phyloP scores from a whole-genome alignment of 2,888 invertebrate species.

The Eupithecia abbreviata region DNA sequence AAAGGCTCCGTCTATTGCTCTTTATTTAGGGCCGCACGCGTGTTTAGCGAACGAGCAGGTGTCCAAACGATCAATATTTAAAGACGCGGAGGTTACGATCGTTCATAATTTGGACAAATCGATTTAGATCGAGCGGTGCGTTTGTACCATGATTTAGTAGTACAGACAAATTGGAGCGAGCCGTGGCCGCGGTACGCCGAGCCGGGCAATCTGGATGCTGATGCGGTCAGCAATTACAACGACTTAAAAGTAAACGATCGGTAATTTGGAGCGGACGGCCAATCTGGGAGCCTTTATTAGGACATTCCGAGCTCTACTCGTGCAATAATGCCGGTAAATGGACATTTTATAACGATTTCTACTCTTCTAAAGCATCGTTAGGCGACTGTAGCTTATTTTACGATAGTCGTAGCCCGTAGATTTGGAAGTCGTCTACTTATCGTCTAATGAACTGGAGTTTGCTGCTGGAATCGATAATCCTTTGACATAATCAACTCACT shows the following conservation, averaged over 20 bases:
- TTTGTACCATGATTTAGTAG: constrained; percentile 81
- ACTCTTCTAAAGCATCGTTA: constrained; percentile 31
- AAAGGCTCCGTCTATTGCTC: constrained; percentile 18
- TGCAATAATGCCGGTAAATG: constrained; percentile 39
- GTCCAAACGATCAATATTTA: constrained; percentile 67
- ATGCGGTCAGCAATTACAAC: constrained; percentile 76
- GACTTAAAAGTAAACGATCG: constrained; percentile 74
- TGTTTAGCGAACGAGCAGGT: constrained; percentile 58
- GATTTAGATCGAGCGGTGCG: constrained; percentile 80
- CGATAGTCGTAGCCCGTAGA: constrained; percentile 22
- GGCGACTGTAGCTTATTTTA: constrained; percentile 29
- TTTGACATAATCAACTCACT: neutral
- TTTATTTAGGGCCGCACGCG: constrained; percentile 25
- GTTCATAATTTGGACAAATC: constrained; percentile 80
- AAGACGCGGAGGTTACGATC: constrained; percentile 56
- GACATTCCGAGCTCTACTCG: constrained; percentile 44
- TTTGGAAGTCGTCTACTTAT: constrained; percentile 33
- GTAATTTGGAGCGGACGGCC: constrained; percentile 71
- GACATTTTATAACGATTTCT: constrained; percentile 36
- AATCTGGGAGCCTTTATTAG: constrained; percentile 60
- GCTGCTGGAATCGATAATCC: constrained; percentile 22
- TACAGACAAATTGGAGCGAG: constrained; percentile 77
- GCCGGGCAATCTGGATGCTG: constrained; percentile 66
- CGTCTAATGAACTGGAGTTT: constrained; percentile 30
- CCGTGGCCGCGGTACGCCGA: constrained; percentile 28